Evolutionary conservation across 2,113 vertebrate genomes (phyloP), one percentile per base, ranked within the genome.

Genomic region (Oostethus manadensis): DNA sequence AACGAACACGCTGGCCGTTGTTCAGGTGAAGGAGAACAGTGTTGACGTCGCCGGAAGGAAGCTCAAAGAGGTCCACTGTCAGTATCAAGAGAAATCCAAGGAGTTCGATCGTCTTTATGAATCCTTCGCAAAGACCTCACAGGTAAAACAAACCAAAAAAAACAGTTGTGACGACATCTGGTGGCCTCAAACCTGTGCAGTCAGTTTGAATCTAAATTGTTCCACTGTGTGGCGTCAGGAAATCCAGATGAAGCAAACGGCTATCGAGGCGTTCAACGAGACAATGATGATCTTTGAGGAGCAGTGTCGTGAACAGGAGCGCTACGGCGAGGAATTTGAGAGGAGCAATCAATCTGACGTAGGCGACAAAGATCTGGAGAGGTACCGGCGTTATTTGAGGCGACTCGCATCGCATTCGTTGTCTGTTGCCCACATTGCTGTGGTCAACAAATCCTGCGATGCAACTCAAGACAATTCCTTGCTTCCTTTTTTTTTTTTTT

Each of bases 221-320:
- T 3, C 8, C 21, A n/a, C 62, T 62, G 42, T 35, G 8, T 60
- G 1, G 57, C 53, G 17, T 53, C 63, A 98, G 94, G 96, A 98
- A 89, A 97, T 98, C 76, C 96, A 98, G 84, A 96, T 94, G 94
- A 98, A 97, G 77, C 89, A 93, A 66, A 98, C 94, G 0, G 92
- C 94, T 49, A 94, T 97, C 2, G 96, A 98, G 86, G 93, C 94
- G 22, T 95, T 97, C 83, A 97, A 93, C 71, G 94, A 97, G 87
- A 95, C 94, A 7, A 96, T 98, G 88, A 91, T 94, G 85, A 96
- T 96, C 85, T 95, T 95, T 59, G 93, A 97, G 84, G 94, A 98
- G 44, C 95, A 95, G 81, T 95, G 93, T 83, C 93, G 93, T 42
- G 92, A 94, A 6, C 95, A 95, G 79, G 94, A 97, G 73, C 89